Base-by-base conservation (phyloP, 2,888 invertebrate genomes). In the Calliopum simillimum region DNA sequence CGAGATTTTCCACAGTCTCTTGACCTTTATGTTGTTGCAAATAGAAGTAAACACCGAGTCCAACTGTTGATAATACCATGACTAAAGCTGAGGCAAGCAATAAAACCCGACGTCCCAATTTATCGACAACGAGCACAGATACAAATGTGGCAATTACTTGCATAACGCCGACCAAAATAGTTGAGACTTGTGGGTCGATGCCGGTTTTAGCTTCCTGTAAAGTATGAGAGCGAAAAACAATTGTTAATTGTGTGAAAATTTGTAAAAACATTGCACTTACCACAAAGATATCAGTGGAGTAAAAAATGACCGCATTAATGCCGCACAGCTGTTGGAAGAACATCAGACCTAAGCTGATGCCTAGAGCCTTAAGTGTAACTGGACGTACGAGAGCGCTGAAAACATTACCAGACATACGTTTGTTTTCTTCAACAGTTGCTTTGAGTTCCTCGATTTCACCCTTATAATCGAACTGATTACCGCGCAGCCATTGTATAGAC, bases 311-410 rank as follows among this genome's bases (percentile, higher is more conserved):
- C 0, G 94, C 93, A 79, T 95, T 95, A 63, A 94, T 91, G 55
- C 95, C 95, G 72, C 92, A 91, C 64, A 96, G 87, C 83, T 97
- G 97, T 82, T 97, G 97, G 86, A 96, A 94, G 77, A 95, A 87
- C 96, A 97, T 96, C 5, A 97, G 88, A 1, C 92, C 90, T 79
- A 93, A 91, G 73, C 91, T 91, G 69, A 95, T 92, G 8, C 91
- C 70, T 2, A 94, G 85, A 0, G 92, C 93, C 80, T 90, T 92
- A 23, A 89, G 82, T 0, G 92, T 90, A 0, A 80, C 78, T 13
- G 86, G 90, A 58, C 91, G 89, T 0, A 87, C 87, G n/a, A 93
- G 88, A 0, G 90, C 89, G 2, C 87, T 79, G 2, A 79, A 68
- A 67, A 92, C 87, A 0, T 92, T 89, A 0, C 88, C 86, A 1